Evolutionary conservation across 2,113 vertebrate genomes (phyloP).

Genomic region (Notothenia rossii): DNA sequence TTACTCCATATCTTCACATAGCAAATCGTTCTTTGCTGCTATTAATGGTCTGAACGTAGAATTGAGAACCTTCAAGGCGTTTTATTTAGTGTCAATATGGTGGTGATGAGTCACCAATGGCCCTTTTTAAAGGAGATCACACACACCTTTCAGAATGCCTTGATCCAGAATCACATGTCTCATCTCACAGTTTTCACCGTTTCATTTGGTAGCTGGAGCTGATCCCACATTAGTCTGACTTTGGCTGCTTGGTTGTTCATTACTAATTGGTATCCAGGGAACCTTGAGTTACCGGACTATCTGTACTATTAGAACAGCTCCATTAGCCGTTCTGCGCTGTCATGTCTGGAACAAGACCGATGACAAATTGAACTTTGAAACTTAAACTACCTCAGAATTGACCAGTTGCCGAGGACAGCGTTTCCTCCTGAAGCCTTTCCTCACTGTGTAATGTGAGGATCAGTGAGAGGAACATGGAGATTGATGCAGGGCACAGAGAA

Average conservation of each 20-base stretch:
- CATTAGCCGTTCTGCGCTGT: constrained; percentile 63
- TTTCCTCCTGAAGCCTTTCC: constrained; percentile 35
- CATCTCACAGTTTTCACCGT: constrained; percentile 16
- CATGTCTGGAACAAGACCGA: constrained; percentile 53
- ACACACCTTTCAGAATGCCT: constrained; percentile 2
- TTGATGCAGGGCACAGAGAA: constrained; percentile 21
- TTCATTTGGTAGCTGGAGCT: constrained; percentile 6
- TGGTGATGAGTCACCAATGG: constrained; percentile 4
- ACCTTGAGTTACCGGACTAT: constrained; percentile 64
- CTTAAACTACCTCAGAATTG: constrained; percentile 28
- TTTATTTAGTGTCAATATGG: too few relatives aligned
- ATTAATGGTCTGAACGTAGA: too few relatives aligned
- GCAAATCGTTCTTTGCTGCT: too few relatives aligned
- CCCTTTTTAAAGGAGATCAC: neutral
- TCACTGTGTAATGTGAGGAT: constrained; percentile 25
- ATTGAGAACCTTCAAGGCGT: too few relatives aligned
- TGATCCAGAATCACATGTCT: constrained; percentile 23
- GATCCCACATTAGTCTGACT: constrained; percentile 44
- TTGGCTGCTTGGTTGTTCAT: constrained; percentile 53
- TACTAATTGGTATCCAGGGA: constrained; percentile 70
- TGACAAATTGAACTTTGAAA: constrained; percentile 71
- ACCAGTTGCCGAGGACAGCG: constrained; percentile 51
- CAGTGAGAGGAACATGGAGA: constrained; percentile 16
- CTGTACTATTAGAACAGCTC: constrained; percentile 67
- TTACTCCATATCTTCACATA: too few relatives aligned